These are phyloP conservation scores for Coregonus suidteri DNA, from an alignment of 2,797 vertebrate species.

Conservation along the genomic window DNA sequence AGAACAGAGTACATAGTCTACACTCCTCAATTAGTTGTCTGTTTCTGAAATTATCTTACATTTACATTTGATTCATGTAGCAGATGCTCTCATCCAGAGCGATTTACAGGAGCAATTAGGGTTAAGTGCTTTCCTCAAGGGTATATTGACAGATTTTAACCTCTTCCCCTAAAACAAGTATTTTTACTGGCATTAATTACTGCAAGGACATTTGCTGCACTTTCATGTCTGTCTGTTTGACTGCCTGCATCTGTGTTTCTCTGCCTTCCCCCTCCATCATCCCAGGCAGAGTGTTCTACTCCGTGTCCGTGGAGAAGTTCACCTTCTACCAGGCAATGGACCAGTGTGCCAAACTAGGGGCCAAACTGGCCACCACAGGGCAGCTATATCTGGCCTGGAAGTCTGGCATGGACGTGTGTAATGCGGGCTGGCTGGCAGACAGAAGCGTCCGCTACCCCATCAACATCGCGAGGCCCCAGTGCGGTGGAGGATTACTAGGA, in stretches of 20 bases:
- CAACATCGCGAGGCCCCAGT: slow-evolving; percentile 88
- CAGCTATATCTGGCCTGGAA: slow-evolving; percentile 96
- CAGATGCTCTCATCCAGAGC: too few species aligned
- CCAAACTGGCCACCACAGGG: slow-evolving; percentile 89
- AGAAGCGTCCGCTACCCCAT: slow-evolving; percentile 95
- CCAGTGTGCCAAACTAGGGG: slow-evolving; percentile 87
- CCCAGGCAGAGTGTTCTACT: slow-evolving; percentile 92
- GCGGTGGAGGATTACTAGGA: slow-evolving; percentile 91
- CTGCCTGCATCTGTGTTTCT: slow-evolving; percentile 4
- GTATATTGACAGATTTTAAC: too few species aligned
- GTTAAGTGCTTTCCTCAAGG: too few species aligned
- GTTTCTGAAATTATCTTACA: too few species aligned
- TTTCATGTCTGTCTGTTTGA: too few species aligned
- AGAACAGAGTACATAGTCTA: too few species aligned
- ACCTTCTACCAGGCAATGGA: slow-evolving; percentile 88
- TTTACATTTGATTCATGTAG: too few species aligned
- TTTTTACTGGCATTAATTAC: too few species aligned
- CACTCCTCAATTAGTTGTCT: too few species aligned
- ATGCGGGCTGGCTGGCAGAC: slow-evolving; percentile 92
- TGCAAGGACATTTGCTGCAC: too few species aligned
- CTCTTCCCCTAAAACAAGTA: too few species aligned
- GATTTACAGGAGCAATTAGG: too few species aligned
- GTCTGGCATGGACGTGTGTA: slow-evolving; percentile 92
- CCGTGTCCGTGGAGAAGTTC: slow-evolving; percentile 86
- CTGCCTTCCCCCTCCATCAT: not conserved